Percentiles rank a stretch among this genome's conserved stretches.
phyloP scores from a whole-genome alignment of 2,888 invertebrate genomes.

The Odontocerum albicorne region DNA sequence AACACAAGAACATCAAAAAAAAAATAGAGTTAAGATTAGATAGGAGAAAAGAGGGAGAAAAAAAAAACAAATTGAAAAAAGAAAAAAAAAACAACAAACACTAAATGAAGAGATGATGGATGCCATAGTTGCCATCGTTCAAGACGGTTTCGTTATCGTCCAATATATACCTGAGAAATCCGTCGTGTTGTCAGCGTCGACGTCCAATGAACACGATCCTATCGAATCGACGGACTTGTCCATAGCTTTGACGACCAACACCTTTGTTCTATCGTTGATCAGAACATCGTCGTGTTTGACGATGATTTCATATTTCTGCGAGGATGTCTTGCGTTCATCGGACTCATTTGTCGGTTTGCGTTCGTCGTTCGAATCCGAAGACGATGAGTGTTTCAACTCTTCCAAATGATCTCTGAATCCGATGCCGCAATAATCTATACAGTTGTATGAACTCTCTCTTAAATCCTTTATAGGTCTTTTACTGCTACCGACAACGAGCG shows the following conservation, averaged over 20 bases:
- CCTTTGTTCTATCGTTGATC: conserved; percentile 45
- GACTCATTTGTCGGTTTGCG: neutral
- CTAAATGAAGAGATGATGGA: conserved; percentile 5
- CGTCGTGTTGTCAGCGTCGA: conserved; percentile 71
- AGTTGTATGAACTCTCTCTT: conserved; percentile 8
- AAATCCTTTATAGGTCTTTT: neutral
- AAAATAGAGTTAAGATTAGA: neutral
- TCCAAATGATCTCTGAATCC: conserved; percentile 12
- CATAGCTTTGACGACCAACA: conserved; percentile 61
- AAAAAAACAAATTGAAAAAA: conserved; percentile 38
- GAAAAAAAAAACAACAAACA: conserved; percentile 29
- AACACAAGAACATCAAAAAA: conserved; percentile 16
- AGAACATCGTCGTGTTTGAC: conserved; percentile 52
- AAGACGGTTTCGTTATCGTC: neutral
- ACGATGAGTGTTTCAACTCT: neutral
- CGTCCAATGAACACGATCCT: conserved; percentile 84
- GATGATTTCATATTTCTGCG: conserved; percentile 56
- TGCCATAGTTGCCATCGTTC: conserved; percentile 2
- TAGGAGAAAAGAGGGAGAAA: too few relatives aligned
- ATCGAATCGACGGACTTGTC: conserved; percentile 82
- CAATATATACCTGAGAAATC: conserved; percentile 68
- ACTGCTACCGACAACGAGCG: conserved; percentile 46
- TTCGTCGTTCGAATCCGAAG: neutral
- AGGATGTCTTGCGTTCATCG: neutral
- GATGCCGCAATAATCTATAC: neutral